Conservation (phyloP, 2,797 vertebrate species). For the Lycodopsis pacificus region DNA sequence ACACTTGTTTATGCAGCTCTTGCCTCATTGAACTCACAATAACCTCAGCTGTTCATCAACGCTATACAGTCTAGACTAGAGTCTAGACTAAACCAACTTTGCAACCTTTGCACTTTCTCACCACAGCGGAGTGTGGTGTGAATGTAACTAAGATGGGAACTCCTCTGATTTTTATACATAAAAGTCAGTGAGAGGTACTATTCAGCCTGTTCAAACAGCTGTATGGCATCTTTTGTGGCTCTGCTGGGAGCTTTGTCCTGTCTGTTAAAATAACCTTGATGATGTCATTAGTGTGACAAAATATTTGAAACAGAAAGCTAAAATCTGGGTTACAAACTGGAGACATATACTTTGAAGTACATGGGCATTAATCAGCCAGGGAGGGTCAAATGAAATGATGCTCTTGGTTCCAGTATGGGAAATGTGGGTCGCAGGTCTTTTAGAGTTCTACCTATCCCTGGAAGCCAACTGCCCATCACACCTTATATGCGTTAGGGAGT, state of each 20-base stretch:
- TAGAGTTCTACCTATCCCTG: not conserved
- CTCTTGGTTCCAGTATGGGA: not conserved
- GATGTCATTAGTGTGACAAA: not conserved
- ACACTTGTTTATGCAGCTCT: not conserved
- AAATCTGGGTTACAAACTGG: not conserved
- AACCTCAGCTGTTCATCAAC: constrained; percentile 2
- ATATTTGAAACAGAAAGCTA: not conserved
- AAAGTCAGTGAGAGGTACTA: not conserved
- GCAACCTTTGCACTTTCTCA: not conserved
- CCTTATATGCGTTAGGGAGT: too few species aligned
- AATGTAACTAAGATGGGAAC: not conserved
- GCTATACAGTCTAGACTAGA: too few species aligned
- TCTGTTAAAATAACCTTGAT: not conserved
- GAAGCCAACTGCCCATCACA: not conserved
- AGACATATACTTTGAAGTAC: not conserved
- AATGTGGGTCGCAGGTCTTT: not conserved
- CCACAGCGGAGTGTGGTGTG: not conserved
- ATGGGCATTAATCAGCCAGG: not conserved
- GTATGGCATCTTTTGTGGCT: not conserved
- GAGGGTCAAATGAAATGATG: not conserved
- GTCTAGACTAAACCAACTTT: not conserved
- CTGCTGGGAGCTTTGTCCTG: not conserved
- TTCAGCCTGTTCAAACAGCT: not conserved
- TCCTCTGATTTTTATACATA: too few species aligned
- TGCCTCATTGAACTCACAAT: not conserved